These are phyloP conservation scores for Thalassoma bifasciatum DNA, from an alignment of 2,113 vertebrate species.

Conservation along the genomic window DNA sequence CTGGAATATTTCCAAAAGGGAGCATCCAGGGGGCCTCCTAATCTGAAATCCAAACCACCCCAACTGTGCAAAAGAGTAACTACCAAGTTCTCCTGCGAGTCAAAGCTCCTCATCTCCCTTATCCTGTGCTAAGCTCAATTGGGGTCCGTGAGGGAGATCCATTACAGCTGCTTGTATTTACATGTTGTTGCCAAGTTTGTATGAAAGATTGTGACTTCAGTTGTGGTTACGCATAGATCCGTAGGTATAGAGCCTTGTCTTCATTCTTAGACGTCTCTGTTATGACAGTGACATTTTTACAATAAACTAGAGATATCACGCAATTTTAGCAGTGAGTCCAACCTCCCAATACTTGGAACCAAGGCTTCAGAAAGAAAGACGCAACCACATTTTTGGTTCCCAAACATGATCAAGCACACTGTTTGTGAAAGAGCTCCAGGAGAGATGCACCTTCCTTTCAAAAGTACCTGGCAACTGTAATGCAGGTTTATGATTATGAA, in stretches of 20 bases:
- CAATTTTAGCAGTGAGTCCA: neutral
- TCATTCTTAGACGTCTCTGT: neutral
- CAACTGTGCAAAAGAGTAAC: neutral
- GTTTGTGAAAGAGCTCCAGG: too few relatives aligned
- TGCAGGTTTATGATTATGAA: too few relatives aligned
- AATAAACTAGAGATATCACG: neutral
- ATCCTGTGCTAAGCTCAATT: neutral
- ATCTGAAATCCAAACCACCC: neutral
- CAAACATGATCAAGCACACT: too few relatives aligned
- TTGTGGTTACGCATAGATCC: too few relatives aligned
- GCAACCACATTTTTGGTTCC: neutral
- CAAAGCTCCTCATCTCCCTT: neutral
- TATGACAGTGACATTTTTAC: neutral
- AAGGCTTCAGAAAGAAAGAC: too few relatives aligned
- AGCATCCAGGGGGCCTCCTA: neutral
- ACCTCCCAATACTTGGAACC: neutral
- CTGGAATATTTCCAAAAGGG: conserved; percentile 16
- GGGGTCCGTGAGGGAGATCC: neutral
- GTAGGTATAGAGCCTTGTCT: neutral
- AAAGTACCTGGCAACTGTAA: too few relatives aligned
- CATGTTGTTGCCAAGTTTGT: neutral
- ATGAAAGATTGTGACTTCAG: neutral
- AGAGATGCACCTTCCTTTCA: too few relatives aligned
- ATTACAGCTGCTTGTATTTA: neutral
- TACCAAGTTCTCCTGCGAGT: neutral